phyloP scores from a whole-genome alignment of 1,140 invertebrate genomes.

The Cydia fagiglandana region DNA sequence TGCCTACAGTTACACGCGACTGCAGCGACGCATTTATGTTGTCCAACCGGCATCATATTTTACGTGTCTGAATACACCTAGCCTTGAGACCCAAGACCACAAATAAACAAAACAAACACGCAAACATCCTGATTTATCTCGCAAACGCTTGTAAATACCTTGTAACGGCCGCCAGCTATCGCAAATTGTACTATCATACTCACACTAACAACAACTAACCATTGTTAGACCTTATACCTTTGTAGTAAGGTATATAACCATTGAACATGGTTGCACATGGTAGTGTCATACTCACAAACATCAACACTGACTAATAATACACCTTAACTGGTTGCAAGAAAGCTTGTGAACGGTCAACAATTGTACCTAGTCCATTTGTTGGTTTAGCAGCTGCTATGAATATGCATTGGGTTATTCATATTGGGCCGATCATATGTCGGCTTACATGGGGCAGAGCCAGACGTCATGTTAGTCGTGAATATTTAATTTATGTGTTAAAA shows the following conservation, averaged over 20 bases:
- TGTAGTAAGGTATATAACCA: background rate
- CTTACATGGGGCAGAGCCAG: slow-evolving; percentile 5
- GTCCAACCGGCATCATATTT: too few relatives aligned
- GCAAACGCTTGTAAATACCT: slow-evolving; percentile 9
- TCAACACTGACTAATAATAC: background rate
- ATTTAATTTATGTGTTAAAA: background rate
- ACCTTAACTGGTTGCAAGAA: background rate
- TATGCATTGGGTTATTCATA: slow-evolving; percentile 5
- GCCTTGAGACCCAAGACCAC: background rate
- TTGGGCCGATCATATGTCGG: slow-evolving; percentile 15
- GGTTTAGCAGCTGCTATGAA: slow-evolving; percentile 5
- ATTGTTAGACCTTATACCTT: background rate
- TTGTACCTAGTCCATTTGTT: background rate
- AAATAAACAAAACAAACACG: background rate
- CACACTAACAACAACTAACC: background rate
- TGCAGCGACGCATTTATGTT: too few relatives aligned
- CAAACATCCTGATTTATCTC: background rate
- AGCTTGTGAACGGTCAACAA: background rate
- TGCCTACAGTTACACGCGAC: too few relatives aligned
- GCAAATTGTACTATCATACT: too few relatives aligned
- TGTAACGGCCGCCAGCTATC: background rate
- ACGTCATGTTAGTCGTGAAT: background rate
- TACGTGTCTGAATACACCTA: too few relatives aligned
- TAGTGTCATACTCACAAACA: background rate
- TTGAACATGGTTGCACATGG: background rate